Evolutionary conservation across 2,888 invertebrate species (phyloP).

Genomic region (Epirrhoe tristata): DNA sequence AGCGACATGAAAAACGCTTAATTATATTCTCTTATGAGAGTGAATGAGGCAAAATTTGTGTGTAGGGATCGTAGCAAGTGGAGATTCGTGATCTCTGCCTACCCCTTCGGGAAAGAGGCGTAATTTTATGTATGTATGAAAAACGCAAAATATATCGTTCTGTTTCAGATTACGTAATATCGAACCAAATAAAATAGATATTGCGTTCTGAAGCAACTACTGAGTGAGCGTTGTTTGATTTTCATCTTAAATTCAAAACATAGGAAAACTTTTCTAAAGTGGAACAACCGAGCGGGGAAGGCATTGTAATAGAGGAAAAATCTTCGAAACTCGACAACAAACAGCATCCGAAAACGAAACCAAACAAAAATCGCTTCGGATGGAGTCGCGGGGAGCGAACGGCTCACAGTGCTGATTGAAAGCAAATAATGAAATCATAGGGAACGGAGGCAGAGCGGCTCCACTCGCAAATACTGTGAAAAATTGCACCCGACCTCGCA

Average conservation of each 20-base stretch:
- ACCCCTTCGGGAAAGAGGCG: no score
- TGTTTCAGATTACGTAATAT: conserved; percentile 1
- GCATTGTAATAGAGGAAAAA: conserved; percentile 57
- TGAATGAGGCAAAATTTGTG: no score
- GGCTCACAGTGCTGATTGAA: conserved; percentile 84
- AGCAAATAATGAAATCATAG: conserved; percentile 85
- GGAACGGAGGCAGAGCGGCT: conserved; percentile 63
- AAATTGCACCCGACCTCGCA: conserved; percentile 70
- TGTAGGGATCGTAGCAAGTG: no score
- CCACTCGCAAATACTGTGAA: conserved; percentile 75
- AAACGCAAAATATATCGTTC: background rate
- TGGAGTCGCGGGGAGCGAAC: conserved; percentile 54
- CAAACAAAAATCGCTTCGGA: conserved; percentile 79
- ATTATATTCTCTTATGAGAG: no score
- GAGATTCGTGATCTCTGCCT: no score
- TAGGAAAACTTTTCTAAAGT: conserved; percentile 36
- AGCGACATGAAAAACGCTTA: background rate
- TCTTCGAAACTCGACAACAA: conserved; percentile 76
- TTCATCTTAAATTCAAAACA: conserved; percentile 35
- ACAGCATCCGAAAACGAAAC: conserved; percentile 81
- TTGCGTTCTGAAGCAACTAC: conserved; percentile 14
- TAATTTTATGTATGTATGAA: no score
- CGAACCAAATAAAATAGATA: conserved; percentile 15
- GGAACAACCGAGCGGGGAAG: conserved; percentile 33
- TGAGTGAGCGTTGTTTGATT: conserved; percentile 31